Evolutionary conservation across 2,797 vertebrate species (phyloP).

Genomic region (Alca torda): DNA sequence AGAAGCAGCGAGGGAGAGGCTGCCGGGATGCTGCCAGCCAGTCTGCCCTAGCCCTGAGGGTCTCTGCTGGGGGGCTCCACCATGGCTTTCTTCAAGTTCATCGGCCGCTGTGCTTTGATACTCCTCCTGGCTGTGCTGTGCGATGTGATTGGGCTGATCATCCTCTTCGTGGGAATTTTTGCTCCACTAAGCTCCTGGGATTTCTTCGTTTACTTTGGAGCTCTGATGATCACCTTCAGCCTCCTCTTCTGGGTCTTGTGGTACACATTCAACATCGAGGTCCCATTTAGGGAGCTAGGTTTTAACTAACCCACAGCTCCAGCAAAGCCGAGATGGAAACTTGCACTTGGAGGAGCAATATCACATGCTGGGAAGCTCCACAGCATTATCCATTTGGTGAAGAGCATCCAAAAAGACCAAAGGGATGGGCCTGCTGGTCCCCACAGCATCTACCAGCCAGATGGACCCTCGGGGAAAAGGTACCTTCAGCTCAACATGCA

Average conservation of each 20-base stretch:
- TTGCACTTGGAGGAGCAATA: not conserved
- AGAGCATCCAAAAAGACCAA: not conserved
- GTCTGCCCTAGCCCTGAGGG: not conserved
- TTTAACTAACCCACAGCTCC: fast-evolving
- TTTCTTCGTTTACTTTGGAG: slow-evolving; percentile 86
- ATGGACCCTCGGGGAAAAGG: slow-evolving; percentile 6
- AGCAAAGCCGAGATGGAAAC: fast-evolving
- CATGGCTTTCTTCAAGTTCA: slow-evolving; percentile 63
- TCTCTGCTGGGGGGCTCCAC: not conserved
- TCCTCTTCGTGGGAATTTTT: slow-evolving; percentile 84
- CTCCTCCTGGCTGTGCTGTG: slow-evolving; percentile 78
- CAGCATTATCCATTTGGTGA: not conserved
- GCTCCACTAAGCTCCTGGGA: slow-evolving; percentile 84
- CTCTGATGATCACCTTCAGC: slow-evolving; percentile 85
- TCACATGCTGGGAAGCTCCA: not conserved
- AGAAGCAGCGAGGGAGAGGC: not conserved
- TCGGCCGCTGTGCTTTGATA: slow-evolving; percentile 55
- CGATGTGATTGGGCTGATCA: slow-evolving; percentile 77
- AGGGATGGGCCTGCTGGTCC: not conserved
- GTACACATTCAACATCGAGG: slow-evolving; percentile 84
- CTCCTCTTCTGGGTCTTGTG: slow-evolving; percentile 88
- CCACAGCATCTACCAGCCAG: not conserved
- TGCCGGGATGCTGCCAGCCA: not conserved
- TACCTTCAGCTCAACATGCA: not conserved
- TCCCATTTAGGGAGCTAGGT: slow-evolving; percentile 77